phyloP scores from a whole-genome alignment of 2,113 vertebrate genomes.

The Epinephelus cyanopodus region DNA sequence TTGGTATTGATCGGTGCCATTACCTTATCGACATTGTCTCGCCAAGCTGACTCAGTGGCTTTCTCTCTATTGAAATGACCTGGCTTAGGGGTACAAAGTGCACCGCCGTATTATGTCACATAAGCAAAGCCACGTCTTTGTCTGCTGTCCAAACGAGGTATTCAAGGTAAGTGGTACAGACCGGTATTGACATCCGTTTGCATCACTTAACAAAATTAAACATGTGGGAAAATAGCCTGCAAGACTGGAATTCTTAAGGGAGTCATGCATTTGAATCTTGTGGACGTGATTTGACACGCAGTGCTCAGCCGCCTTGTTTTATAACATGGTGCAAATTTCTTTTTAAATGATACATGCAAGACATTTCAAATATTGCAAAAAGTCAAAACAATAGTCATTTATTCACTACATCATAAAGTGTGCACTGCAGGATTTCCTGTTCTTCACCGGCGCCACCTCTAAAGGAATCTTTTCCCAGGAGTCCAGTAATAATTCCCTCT shows the following conservation, averaged over 20 bases:
- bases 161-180: conserved; percentile 80
- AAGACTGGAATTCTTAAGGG: conserved; percentile 59
- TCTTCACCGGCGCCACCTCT: conserved; percentile 26
- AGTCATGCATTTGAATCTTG: conserved; percentile 33
- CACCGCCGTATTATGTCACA: conserved; percentile 77
- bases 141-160: conserved; percentile 67
- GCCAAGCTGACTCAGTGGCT: conserved; percentile 87
- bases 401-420: conserved; percentile 4
- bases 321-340: neutral
- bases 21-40: conserved; percentile 89
- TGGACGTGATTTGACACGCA: neutral
- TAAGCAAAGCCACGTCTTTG: conserved; percentile 73
- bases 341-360: conserved; percentile 14
- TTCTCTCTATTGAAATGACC: conserved; percentile 82
- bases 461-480: conserved; percentile 22
- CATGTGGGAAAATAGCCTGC: conserved; percentile 77
- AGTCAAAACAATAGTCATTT: neutral
- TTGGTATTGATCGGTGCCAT: conserved; percentile 91
- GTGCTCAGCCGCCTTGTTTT: conserved; percentile 40
- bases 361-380: neutral
- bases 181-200: conserved; percentile 78
- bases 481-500: conserved; percentile 53
- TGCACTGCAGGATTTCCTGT: neutral
- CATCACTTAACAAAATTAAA: conserved; percentile 82
- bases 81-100: conserved; percentile 76